Conservation (phyloP, 1,140 invertebrate genomes). For the Trinorchestia longiramus region DNA sequence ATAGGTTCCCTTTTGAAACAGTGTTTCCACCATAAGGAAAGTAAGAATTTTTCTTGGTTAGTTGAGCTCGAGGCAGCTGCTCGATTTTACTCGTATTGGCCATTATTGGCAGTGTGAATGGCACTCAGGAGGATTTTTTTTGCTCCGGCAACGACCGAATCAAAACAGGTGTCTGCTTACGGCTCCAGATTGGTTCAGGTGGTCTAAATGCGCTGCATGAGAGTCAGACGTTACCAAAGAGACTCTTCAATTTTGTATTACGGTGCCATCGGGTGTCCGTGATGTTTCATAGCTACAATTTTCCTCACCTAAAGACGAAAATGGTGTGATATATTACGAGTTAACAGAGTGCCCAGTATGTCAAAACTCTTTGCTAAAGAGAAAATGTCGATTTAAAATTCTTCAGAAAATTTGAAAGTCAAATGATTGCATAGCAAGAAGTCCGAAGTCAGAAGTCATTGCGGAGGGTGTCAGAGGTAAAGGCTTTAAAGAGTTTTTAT, state of each 20-base stretch:
- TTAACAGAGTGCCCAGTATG: neutral
- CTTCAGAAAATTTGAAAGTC: neutral
- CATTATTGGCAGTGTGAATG: conserved; percentile 48
- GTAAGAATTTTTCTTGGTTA: neutral
- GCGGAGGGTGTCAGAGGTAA: too few species aligned
- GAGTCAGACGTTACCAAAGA: neutral
- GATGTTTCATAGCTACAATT: neutral
- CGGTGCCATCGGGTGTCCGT: neutral
- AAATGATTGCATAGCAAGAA: too few species aligned
- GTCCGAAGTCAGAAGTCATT: too few species aligned
- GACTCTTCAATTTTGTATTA: neutral
- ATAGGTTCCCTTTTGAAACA: neutral
- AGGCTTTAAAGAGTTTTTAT: too few species aligned
- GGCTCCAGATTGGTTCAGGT: conserved; percentile 20
- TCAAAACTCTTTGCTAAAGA: neutral
- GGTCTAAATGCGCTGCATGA: neutral
- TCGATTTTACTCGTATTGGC: conserved; percentile 26
- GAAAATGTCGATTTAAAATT: neutral
- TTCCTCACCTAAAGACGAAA: neutral
- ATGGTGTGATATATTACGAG: neutral
- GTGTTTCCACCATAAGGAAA: neutral
- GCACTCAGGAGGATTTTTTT: conserved; percentile 19
- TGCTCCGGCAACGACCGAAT: conserved; percentile 38
- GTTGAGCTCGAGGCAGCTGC: neutral
- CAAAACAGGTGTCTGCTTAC: conserved; percentile 43